Evolutionary conservation across 1,140 invertebrate genomes (phyloP), one percentile per base, ranked within the genome.

Genomic region (Homarus americanus): DNA sequence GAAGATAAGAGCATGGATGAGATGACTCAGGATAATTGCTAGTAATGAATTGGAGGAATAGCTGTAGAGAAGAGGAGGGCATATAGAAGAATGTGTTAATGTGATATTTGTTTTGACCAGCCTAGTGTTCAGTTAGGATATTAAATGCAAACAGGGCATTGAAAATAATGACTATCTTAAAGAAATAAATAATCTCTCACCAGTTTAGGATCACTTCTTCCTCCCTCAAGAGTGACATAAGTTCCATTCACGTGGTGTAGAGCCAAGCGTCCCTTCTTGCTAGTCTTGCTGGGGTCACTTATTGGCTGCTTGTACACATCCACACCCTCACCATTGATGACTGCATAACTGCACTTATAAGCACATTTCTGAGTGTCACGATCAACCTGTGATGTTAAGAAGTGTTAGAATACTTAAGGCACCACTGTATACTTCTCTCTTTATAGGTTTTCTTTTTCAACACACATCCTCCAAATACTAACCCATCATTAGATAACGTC

Each of bases 351-450:
- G 92, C 95, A 95, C 92, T 95, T 95, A 93, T 93, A 95, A 17
- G 95, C 95, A 94, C 94, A 95, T 93, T 95, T 95, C 93, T 95
- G 95, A 20, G 95, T 95, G 92, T 95, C 95, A 20, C 95, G 93
- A 91, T 95, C 94, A 38, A 95, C 9, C 91, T 91, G 41, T n/a
- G 38, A 53, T 28, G 41, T 12, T 58, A 12, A 34, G 10, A 2
- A 63, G n/a, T 2, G 15, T 58, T 36, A 58, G 4, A 12, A 40
- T 20, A n/a, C 10, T 44, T 66, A 34, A 20, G 2, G 7, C 17
- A 41, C 17, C 5, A n/a, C 1, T 28, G 10, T 7, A 78, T 17
- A 36, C 40, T 36, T 75, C 10, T 34, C 32, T 34, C 10, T 75
- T 34, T 12, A 24, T 75, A 75, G 10, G 17, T 75, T 34, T 34